These are phyloP conservation scores for Syngnathus typhle DNA, from an alignment of 2,113 vertebrate species.

Conservation along the genomic window DNA sequence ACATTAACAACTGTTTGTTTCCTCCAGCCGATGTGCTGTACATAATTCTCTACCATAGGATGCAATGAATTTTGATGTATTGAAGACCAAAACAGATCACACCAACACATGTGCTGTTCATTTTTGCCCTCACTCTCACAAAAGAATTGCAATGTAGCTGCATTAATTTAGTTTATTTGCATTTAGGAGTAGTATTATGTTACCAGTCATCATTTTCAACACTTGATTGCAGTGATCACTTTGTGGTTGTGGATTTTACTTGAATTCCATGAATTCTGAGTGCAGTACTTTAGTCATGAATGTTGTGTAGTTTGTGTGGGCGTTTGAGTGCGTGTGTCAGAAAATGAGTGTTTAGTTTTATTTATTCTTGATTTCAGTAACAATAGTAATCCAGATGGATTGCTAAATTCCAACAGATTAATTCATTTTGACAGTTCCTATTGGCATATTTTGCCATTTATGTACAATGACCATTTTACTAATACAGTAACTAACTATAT, in stretches of 20 bases:
- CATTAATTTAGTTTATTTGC: neutral
- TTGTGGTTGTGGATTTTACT: slow-evolving; percentile 69
- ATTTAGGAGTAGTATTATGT: neutral
- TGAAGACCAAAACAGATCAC: neutral
- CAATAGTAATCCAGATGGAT: slow-evolving; percentile 20
- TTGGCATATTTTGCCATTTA: neutral
- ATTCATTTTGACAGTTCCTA: neutral
- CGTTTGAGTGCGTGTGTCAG: slow-evolving; percentile 10
- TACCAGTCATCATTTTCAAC: slow-evolving; percentile 33
- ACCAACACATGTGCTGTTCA: neutral
- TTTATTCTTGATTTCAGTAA: slow-evolving; percentile 29
- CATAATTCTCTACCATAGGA: neutral
- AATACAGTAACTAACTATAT: neutral
- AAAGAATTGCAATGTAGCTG: neutral
- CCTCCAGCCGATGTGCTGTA: neutral
- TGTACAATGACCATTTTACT: neutral
- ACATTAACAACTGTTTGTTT: neutral
- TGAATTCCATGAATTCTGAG: slow-evolving; percentile 70
- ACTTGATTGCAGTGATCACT: slow-evolving; percentile 45
- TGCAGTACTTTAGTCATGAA: slow-evolving; percentile 50
- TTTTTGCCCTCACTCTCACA: neutral
- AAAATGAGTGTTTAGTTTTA: slow-evolving; percentile 9
- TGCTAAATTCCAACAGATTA: slow-evolving; percentile 9
- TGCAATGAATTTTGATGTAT: neutral
- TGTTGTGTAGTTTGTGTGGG: slow-evolving; percentile 19